These are phyloP conservation scores for Gallinago solitaria DNA, from an alignment of 2,797 vertebrate species.

Conservation along the genomic window DNA sequence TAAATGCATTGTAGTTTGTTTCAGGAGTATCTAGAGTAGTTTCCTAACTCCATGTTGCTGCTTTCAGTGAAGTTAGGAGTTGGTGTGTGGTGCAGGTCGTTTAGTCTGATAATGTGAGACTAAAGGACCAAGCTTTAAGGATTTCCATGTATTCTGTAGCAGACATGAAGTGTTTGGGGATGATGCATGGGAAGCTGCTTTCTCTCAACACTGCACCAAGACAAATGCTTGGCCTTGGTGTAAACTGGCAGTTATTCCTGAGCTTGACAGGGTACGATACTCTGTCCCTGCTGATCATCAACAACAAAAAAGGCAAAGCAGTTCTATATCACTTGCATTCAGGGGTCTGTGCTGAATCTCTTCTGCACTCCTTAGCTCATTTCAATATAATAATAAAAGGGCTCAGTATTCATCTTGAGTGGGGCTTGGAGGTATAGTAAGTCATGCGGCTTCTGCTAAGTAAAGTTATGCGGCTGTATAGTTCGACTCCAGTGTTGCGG, in stretches of 20 bases:
- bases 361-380: fast-evolving
- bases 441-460: background rate
- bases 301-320: background rate
- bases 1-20: fast-evolving
- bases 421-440: background rate
- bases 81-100: background rate
- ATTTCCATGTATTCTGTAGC: background rate
- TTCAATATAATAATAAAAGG: background rate
- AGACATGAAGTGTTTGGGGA: background rate
- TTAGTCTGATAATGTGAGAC: background rate
- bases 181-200: background rate
- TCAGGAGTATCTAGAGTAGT: background rate
- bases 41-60: background rate
- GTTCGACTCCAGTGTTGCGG: background rate
- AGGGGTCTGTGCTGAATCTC: background rate
- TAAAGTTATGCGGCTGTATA: fast-evolving
- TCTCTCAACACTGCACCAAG: background rate
- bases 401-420: background rate
- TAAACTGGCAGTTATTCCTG: background rate
- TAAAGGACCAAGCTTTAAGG: background rate
- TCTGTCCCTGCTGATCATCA: background rate
- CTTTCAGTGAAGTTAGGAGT: background rate
- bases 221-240: background rate
- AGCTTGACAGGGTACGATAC: background rate
- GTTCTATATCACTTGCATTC: background rate